Conservation (phyloP, 2,888 invertebrate genomes). For the Agrotis puta region DNA sequence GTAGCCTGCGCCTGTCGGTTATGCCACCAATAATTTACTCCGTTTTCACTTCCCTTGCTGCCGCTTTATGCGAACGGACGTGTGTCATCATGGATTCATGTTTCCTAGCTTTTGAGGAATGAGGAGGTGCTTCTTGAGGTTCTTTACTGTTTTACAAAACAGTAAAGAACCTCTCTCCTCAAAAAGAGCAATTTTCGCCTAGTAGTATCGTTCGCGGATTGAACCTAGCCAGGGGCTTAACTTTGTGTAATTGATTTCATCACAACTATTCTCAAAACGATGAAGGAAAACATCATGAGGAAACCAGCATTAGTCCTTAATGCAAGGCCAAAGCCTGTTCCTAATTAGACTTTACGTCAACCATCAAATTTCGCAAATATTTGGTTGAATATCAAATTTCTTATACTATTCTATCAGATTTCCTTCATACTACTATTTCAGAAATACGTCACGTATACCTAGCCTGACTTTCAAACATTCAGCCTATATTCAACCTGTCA, state of each 20-base stretch:
- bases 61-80: slow-evolving; percentile 11
- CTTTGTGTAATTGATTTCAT: too few species aligned
- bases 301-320: too few species aligned
- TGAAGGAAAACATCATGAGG: too few species aligned
- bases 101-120: slow-evolving; percentile 13
- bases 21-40: slow-evolving; percentile 71
- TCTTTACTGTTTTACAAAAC: not conserved
- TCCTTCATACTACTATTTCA: not conserved
- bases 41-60: slow-evolving; percentile 47
- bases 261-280: too few species aligned
- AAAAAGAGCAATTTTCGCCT: too few species aligned
- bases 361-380: not conserved
- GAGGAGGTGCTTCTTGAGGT: not conserved
- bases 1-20: slow-evolving; percentile 65
- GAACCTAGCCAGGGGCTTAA: too few species aligned
- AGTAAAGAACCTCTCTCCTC: not conserved
- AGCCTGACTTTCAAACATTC: too few species aligned
- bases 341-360: not conserved
- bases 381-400: slow-evolving; percentile 20
- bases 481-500: not conserved
- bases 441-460: not conserved
- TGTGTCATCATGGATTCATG: slow-evolving; percentile 27
- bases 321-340: not conserved
- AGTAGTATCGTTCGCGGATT: too few species aligned
- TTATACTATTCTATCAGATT: too few species aligned